Evolutionary conservation across 2,888 invertebrate species (phyloP), one percentile per base, ranked within the genome.

Genomic region (Ferrisia virgata): DNA sequence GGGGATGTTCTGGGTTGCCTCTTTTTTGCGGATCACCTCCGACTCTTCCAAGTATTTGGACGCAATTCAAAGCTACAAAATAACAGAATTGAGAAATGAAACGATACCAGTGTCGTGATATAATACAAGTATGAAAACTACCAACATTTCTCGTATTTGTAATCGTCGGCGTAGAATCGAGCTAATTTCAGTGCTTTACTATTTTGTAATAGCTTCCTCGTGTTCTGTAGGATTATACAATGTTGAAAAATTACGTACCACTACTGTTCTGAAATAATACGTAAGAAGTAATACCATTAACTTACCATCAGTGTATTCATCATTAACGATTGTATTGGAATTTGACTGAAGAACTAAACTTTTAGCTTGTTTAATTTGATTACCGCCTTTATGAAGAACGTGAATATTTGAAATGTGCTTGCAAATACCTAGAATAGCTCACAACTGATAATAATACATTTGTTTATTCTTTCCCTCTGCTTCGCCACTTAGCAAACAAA

Each of bases 1-100:
- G 95, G 2, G 97, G 97, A 89, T 95, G 95, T 85, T 94, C 92
- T 81, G 93, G 92, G 1, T 91, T 91, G 2, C 97, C 97, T 86
- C 96, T 92, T 88, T 93, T 92, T 88, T 96, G 95, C 1, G 97
- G 96, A 88, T 96, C 95, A n/a, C 92, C 93, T 0, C 97, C 97
- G 53, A 94, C 95, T 88, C 97, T 91, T 2, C 97, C 97, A 83
- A 98, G 89, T 53, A 98, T 89, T 28, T 93, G 94, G 0, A 97
- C 94, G 88, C 92, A 93, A 89, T 97, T 97, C 82, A 97, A 89
- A 82, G 95, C 94, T 95, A 86, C n/a, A n/a, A 64, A 89, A 89
- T 82, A 85, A 81, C 9, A 1, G 25, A 18, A 40, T 64, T 2
- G 15, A 28, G 0, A 64, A 15, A 47, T 47, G 4, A 36, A 47